Base-by-base conservation (phyloP, 53 echinoderm and acorn worm species). In the Luidia sarsii region DNA sequence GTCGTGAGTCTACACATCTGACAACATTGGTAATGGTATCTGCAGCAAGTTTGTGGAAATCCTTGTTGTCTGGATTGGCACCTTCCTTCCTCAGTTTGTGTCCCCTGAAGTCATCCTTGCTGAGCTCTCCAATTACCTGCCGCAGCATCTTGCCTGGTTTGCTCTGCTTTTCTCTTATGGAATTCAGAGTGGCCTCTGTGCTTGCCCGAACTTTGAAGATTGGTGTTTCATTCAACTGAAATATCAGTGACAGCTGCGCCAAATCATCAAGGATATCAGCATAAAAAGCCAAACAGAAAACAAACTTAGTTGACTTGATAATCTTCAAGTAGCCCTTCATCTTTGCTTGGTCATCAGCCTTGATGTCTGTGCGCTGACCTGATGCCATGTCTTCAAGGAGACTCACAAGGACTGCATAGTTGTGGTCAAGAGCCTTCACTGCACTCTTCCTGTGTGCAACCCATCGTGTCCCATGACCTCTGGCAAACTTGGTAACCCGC, bases 381-480 rank as follows among this genome's bases (percentile, higher is more conserved):
- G 46, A 43, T 45, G 49, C 63, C 79, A 39, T 46, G 20, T 79
- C 63, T 33, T 79, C 79, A 43, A 79, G 29, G 46, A 25, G 63
- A 29, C 31, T 62, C 11, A 61, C 43, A 24, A 62, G 27, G 29
- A 24, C 28, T 8, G 15, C 9, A 24, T 79, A 79, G 41, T 61
- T 62, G 27, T 62, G 39, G n/a, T 46, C 22, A 20, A 75, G 39
- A 2, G 75, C 79, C 39, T 39, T 62, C 63, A 23, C 79, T 39
- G 79, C 79, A 23, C 59, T 41, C 41, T 43, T 62, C 63, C 46
- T 61, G 63, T 61, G 63, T 33, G 25, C 62, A 5, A 79, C 63
- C 79, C 79, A 79, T n/a, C 79, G 62, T 23, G 79, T 79, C 18
- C 79, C 79, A 61, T 79, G 61, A 43, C 45, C 79, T 79, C 63